A percentile compares a stretch with the other conserved stretches of the same genome.
These are phyloP conservation scores for Scrobipalpa costella DNA, from an alignment of 2,888 invertebrate genomes.

Conservation along the genomic window DNA sequence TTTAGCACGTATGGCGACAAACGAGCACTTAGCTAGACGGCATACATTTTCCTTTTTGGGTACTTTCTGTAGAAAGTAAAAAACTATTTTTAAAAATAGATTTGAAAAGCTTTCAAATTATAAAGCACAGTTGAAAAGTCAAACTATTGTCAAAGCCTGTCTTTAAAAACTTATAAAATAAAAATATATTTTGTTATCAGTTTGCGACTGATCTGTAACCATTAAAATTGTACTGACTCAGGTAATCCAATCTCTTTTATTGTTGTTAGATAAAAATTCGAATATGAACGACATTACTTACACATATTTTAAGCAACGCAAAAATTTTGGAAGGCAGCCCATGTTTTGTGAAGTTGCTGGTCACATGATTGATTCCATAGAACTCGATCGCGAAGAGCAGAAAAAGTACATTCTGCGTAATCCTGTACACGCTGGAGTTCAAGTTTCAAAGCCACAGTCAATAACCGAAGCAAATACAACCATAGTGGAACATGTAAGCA, in stretches of 20 bases:
- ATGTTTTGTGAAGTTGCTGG: constrained; percentile 59
- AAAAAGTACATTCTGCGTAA: constrained; percentile 64
- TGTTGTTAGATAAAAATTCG: not conserved
- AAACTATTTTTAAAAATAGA: too few species aligned
- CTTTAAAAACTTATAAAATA: too few species aligned
- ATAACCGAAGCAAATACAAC: constrained; percentile 79
- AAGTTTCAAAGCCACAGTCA: constrained; percentile 54
- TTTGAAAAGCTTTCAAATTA: too few species aligned
- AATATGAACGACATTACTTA: constrained; percentile 36
- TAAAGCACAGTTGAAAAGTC: too few species aligned
- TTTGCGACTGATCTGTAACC: too few species aligned
- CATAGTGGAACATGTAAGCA: constrained; percentile 68
- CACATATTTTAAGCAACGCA: constrained; percentile 63
- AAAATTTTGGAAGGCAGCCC: constrained; percentile 69
- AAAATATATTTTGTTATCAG: too few species aligned
- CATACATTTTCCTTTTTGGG: too few species aligned
- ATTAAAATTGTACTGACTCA: too few species aligned
- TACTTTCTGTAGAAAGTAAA: too few species aligned
- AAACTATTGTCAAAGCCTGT: too few species aligned
- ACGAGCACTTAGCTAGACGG: not conserved
- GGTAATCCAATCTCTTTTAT: not conserved
- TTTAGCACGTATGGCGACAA: constrained; percentile 3
- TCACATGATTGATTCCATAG: constrained; percentile 55
- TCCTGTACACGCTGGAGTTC: constrained; percentile 66
- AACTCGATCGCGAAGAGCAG: constrained; percentile 52